Evolutionary conservation across 1,140 invertebrate genomes (phyloP), one percentile per base, ranked within the genome.

Genomic region (Palaemon carinicauda): DNA sequence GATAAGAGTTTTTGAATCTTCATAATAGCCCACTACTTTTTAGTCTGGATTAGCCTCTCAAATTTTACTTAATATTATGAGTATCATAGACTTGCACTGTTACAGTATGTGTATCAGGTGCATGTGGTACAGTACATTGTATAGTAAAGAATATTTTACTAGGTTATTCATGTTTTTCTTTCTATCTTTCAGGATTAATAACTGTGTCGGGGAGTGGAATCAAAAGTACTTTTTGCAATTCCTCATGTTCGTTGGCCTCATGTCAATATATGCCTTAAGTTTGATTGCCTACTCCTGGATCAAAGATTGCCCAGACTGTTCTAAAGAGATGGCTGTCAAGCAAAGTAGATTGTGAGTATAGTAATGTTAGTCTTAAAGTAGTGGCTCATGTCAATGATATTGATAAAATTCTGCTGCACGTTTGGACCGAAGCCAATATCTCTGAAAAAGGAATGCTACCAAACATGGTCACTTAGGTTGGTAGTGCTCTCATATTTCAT

Each of bases 141-240:
- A n/a, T n/a, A n/a, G n/a, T n/a, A n/a, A n/a, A n/a, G n/a, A n/a
- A n/a, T n/a, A n/a, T n/a, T n/a, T n/a, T n/a, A n/a, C 52, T 15
- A 50, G 41, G 12, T 33, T 52, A 15, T 29, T 52, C 21, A 75
- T 12, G 12, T 50, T 27, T 24, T 21, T 50, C 1, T 52, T 83
- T 52, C 31, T 88, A 27, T 69, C 19, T 82, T 87, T 41, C 85
- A 89, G 96, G 96, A 96, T 97, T 53, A 98, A 98, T 91, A 98
- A 98, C 91, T 98, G 97, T 92, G 96, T 98, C 51, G 97, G 97
- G 71, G 96, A 98, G 92, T 94, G 95, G 90, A 98, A 98, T 93
- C 97, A 98, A 92, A 98, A 97, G 91, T 98, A 96, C 92, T 98
- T 98, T 91, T 94, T 98, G 89, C 97, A 98, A 91, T 98, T 98